Evolutionary conservation across 2,797 vertebrate species (phyloP).

Genomic region (Chloroceryle inda): DNA sequence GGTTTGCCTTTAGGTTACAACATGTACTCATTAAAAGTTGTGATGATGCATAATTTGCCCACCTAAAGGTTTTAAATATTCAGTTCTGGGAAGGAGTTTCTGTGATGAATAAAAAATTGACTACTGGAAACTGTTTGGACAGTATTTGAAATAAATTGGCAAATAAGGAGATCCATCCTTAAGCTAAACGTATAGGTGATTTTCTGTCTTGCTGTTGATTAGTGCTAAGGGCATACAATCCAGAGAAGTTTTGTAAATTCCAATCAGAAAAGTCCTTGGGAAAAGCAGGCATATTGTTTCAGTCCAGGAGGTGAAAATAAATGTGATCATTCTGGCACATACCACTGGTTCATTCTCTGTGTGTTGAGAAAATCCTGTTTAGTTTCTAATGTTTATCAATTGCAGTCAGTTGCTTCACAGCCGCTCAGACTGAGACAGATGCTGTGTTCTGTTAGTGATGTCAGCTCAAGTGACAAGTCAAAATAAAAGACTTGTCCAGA

Average conservation of each 20-base stretch:
- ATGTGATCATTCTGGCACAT: neutral
- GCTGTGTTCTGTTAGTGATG: neutral
- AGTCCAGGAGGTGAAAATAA: neutral
- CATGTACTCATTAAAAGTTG: neutral
- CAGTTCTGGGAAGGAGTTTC: neutral
- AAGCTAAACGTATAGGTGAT: neutral
- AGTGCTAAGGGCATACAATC: neutral
- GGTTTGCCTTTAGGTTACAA: neutral
- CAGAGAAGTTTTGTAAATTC: neutral
- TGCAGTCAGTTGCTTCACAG: neutral
- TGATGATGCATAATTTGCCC: neutral
- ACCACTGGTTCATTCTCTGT: neutral
- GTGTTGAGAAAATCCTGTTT: neutral
- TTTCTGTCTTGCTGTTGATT: neutral
- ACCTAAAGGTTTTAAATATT: neutral
- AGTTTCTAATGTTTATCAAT: neutral
- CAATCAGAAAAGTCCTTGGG: neutral
- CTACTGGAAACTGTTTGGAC: neutral
- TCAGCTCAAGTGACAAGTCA: conserved; percentile 43
- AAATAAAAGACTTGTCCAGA: conserved; percentile 17
- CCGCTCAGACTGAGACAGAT: neutral
- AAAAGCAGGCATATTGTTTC: neutral
- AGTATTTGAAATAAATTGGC: neutral
- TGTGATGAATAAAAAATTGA: neutral
- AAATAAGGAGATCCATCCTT: neutral